Evolutionary conservation across 2,113 vertebrate genomes (phyloP), one percentile per base, ranked within the genome.

Genomic region (Cheirogaleus medius): DNA sequence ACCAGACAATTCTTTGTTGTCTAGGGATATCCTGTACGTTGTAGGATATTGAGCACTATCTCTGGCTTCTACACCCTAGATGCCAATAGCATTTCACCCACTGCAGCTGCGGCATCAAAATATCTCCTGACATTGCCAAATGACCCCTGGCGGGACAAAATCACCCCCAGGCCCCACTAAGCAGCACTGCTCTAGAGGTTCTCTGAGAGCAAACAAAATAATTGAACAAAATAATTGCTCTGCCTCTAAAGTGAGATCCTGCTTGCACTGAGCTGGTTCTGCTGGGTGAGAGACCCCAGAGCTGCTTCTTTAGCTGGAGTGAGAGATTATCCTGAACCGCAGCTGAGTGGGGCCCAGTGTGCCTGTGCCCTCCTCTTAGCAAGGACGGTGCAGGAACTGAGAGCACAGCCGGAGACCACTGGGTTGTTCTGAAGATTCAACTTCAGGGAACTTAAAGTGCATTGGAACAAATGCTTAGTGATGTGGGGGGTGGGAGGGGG

Each of bases 181-280:
- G 49, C 81, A 56, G 37, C 44, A 89, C 66, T 91, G 71, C 83
- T 85, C 44, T 76, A 49, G 42, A 49, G 27, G 47, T 52, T 64
- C 66, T 80, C 69, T 77, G 15, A 66, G 15, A 88, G 25, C 23
- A 97, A 87, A 96, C 49, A 68, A 92, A 96, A 73, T 47, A 83
- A 87, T 47, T 60, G 96, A 87, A 96, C 49, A 68, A 92, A 96
- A 78, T 54, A 83, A 87, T 47, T 60, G 2, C 25, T 66, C 25
- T 82, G 29, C 39, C 27, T 85, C 58, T 84, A 91, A 92, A 88
- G 73, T 77, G 58, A 91, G 76, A 77, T 29, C 84, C 23, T 80
- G 39, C 10, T 17, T 63, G 13, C 32, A 29, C 12, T 42, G 76
- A 84, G 54, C 20, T 68, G 39, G 1, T 66, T 34, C 81, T 34